Evolutionary conservation across 2,888 invertebrate species (phyloP), one percentile per base, ranked within the genome.

Genomic region (Ormyrus rosae): DNA sequence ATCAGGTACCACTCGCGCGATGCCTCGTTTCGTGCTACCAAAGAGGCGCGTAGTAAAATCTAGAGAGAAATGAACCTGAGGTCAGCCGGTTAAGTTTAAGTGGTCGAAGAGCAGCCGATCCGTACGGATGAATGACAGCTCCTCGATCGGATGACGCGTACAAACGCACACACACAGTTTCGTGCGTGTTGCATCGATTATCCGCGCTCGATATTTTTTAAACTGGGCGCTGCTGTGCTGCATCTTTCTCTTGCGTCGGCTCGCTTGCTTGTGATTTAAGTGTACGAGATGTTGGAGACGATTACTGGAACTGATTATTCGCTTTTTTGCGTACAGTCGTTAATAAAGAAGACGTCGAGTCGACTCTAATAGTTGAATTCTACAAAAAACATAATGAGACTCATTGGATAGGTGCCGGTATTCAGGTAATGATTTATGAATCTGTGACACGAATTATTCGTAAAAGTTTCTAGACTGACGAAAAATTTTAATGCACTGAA

Each of bases 11-110:
- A 50, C 67, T 45, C 11, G 55, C 8, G 8, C 34, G 34, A 34
- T 4, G 34, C 34, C 34, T 19, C 34, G 53, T 55, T 7, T 45
- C 46, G 56, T 13, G 46, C 13, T 13, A 34, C 48, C 53, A 6
- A 34, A 34, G n/a, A 34, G 51, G 53, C 34, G 46, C 13, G 64
- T 67, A 10, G 34, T 48, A 13, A 45, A 8, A 64, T 69, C 50
- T 56, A 67, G 45, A 63, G 60, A 73, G 34, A 73, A 72, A 76
- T 80, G 71, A 34, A 76, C 55, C 53, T 61, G 71, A 71, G 76
- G 80, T 76, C 76, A 76, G 61, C 60, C 55, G 71, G 76, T 76
- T 68, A 72, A 76, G 53, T 68, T 69, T 63, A 76, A 80, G 72
- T 72, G 76, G 63, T 34, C 11, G 6, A 56, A 67, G 13, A 48